Evolutionary conservation across 2,797 vertebrate species (phyloP).

Genomic region (Lophius americanus): DNA sequence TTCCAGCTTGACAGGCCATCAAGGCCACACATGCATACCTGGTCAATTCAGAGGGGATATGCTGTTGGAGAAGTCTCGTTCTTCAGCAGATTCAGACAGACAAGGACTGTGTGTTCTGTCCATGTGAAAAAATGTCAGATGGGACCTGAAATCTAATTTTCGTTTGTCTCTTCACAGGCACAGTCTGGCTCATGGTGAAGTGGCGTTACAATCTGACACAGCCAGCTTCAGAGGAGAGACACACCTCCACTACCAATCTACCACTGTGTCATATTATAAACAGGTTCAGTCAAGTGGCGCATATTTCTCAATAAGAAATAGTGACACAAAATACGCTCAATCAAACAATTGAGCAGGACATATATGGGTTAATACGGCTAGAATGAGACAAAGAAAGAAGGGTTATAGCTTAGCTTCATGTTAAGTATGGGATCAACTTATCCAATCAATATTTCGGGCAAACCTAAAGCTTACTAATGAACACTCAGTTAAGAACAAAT

Average conservation of each 20-base stretch:
- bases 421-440: too few relatives aligned
- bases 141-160: slow-evolving; percentile 59
- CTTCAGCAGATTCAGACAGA: slow-evolving; percentile 61
- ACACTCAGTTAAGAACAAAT: too few relatives aligned
- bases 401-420: too few relatives aligned
- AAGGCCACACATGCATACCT: slow-evolving; percentile 63
- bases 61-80: slow-evolving; percentile 54
- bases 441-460: too few relatives aligned
- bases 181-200: slow-evolving; percentile 44
- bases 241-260: neutral
- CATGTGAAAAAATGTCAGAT: slow-evolving; percentile 58
- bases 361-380: too few relatives aligned
- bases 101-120: slow-evolving; percentile 66
- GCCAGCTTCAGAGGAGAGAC: slow-evolving; percentile 14
- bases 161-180: slow-evolving; percentile 47
- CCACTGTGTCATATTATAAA: too few relatives aligned
- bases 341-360: too few relatives aligned
- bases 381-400: too few relatives aligned
- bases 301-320: too few relatives aligned
- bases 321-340: too few relatives aligned
- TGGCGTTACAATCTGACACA: slow-evolving; percentile 41
- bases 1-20: slow-evolving; percentile 60
- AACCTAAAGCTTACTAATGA: too few relatives aligned
- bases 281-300: too few relatives aligned
- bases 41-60: slow-evolving; percentile 48